Conservation (phyloP, 2,888 invertebrate species). For the Tetropium fuscum region DNA sequence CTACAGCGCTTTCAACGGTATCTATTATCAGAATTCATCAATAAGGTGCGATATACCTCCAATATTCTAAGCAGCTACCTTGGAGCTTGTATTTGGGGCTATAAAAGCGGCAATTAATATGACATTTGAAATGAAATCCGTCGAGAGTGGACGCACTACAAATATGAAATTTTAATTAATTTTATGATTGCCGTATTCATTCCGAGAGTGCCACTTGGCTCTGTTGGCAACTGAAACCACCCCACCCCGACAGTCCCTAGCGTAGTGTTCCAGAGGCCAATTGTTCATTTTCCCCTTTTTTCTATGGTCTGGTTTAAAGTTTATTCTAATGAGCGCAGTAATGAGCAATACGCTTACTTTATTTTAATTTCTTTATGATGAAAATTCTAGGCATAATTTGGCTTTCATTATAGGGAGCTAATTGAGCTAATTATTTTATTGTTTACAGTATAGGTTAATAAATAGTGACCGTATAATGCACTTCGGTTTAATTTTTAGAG, state of each 20-base stretch:
- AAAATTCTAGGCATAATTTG: too few relatives aligned
- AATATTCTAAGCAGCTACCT: not conserved
- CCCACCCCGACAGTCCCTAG: conserved; percentile 1
- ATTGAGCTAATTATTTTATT: too few relatives aligned
- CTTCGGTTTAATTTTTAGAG: too few relatives aligned
- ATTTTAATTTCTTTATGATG: not conserved
- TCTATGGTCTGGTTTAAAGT: conserved; percentile 7
- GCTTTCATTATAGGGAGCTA: too few relatives aligned
- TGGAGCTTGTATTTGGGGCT: not conserved
- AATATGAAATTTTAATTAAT: conserved; percentile 47
- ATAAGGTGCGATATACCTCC: not conserved
- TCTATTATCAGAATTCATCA: too few relatives aligned
- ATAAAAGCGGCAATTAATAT: conserved; percentile 26
- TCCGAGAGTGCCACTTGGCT: conserved; percentile 21
- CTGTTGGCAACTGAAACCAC: conserved; percentile 15
- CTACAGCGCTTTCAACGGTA: too few relatives aligned
- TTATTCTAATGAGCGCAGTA: conserved; percentile 15
- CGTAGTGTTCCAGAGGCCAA: conserved; percentile 13
- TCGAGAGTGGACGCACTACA: conserved; percentile 24
- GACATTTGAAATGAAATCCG: conserved; percentile 27
- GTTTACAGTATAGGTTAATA: too few relatives aligned
- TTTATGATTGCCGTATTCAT: conserved; percentile 42
- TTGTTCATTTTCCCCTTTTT: conserved; percentile 13
- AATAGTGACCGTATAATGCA: too few relatives aligned
- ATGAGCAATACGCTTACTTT: not conserved